Evolutionary conservation across 1,140 invertebrate species (phyloP).

Genomic region (Protaetia brevitarsis): DNA sequence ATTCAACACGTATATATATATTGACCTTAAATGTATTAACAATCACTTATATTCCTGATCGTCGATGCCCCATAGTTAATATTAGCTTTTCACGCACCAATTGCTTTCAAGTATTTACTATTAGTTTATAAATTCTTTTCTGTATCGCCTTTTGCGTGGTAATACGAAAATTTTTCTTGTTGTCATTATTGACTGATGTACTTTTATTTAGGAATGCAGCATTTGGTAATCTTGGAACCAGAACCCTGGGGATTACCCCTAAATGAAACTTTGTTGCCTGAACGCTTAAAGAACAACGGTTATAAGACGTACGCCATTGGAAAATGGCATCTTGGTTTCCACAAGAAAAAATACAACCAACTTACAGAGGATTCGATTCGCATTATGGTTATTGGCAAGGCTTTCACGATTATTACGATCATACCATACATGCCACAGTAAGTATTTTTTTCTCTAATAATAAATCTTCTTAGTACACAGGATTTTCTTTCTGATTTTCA

Average conservation of each 20-base stretch:
- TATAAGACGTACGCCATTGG: conserved; percentile 84
- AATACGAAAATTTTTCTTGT: not conserved
- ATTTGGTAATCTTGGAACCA: conserved; percentile 68
- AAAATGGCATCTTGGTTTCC: conserved; percentile 85
- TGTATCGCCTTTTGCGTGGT: too few species aligned
- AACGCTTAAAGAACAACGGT: conserved; percentile 71
- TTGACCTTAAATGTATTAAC: too few species aligned
- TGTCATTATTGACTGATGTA: too few species aligned
- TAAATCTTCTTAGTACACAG: too few species aligned
- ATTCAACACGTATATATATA: too few species aligned
- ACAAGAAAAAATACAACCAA: conserved; percentile 69
- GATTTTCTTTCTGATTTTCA: too few species aligned
- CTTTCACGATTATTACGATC: conserved; percentile 79
- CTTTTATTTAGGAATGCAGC: conserved; percentile 66
- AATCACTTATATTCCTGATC: too few species aligned
- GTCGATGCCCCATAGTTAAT: too few species aligned
- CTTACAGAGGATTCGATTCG: conserved; percentile 75
- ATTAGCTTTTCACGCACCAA: too few species aligned
- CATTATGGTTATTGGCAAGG: conserved; percentile 84
- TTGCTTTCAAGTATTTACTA: too few species aligned
- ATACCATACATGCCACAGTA: conserved; percentile 59
- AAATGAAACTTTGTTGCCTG: conserved; percentile 63
- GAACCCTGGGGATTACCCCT: conserved; percentile 72
- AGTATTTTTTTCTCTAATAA: too few species aligned
- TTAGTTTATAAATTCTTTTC: not conserved